Evolutionary conservation across 2,888 invertebrate genomes (phyloP), one percentile per base, ranked within the genome.

Genomic region (Zygothrica quintamaculata): DNA sequence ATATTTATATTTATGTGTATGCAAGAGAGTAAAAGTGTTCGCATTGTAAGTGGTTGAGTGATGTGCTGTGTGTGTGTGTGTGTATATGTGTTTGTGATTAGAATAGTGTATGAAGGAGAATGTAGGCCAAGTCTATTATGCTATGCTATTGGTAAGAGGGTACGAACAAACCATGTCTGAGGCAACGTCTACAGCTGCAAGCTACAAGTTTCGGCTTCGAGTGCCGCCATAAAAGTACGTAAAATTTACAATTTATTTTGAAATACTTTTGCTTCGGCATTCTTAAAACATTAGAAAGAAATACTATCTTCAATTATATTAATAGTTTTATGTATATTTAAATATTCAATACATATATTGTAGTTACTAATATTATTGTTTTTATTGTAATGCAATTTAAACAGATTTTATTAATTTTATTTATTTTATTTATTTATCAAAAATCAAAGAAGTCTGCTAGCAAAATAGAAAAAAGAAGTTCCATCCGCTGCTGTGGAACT

Each of bases 111-210:
- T 48, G 62, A 50, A 48, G 59, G 58, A 42, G 67, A 65, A 85
- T 77, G 71, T 84, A 67, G 82, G 85, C 69, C 82, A 87, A 70
- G 72, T 67, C 85, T 84, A 84, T 87, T 85, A 84, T 77, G 69
- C 66, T 53, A 26, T 44, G 65, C 62, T 64, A 64, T 55, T 50
- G 79, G 61, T 65, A 60, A 57, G 18, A 22, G 18, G 2, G 47
- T 57, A 7, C 9, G 69, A 57, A 68, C 57, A 39, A 58, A 66
- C 60, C 62, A 42, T 29, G 65, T 69, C 70, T 66, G 43, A 43
- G 36, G 34, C 40, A 57, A 25, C 12, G 73, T 58, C 73, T 58
- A 25, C 42, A 57, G 56, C 71, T 60, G 51, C 43, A 60, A 51
- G 53, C 55, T 22, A 47, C 43, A 60, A 51, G 53, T 51, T 22